Evolutionary conservation across 2,113 vertebrate genomes (phyloP).

Genomic region (Raja brachyura): DNA sequence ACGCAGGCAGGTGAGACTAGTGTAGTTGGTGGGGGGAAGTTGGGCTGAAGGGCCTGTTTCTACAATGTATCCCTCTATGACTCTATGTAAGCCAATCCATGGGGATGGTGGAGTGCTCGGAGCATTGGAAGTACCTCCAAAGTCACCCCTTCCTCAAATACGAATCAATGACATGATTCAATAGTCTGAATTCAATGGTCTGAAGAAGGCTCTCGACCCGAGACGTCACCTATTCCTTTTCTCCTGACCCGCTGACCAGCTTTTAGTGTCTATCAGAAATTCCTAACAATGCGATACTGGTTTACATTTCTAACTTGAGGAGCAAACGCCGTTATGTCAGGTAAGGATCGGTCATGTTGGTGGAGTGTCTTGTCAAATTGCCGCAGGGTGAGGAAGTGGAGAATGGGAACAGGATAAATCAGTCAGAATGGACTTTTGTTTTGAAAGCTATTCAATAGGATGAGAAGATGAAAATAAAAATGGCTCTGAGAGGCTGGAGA

Average conservation of each 20-base stretch:
- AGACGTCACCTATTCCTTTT: no score
- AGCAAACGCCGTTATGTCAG: background rate
- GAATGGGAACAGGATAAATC: background rate
- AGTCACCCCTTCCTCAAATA: background rate
- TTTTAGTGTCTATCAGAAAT: background rate
- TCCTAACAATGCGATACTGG: background rate
- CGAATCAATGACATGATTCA: background rate
- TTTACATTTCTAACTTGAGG: background rate
- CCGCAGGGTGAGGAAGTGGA: background rate
- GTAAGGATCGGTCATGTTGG: background rate
- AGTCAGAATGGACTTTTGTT: background rate
- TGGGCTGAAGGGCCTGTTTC: no score
- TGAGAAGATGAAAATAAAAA: background rate
- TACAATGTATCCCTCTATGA: no score
- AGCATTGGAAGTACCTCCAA: background rate
- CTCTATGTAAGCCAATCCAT: background rate
- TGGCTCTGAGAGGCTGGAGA: background rate
- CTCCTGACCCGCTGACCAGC: no score
- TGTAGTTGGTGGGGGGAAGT: no score
- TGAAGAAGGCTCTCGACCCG: no score
- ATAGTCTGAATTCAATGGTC: no score
- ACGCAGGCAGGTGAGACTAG: no score
- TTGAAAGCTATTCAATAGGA: background rate
- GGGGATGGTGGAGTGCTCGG: no score
- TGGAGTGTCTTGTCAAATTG: background rate